Evolutionary conservation across 1,140 invertebrate species (phyloP), one percentile per base, ranked within the genome.

Genomic region (Agraylea sexmaculata): DNA sequence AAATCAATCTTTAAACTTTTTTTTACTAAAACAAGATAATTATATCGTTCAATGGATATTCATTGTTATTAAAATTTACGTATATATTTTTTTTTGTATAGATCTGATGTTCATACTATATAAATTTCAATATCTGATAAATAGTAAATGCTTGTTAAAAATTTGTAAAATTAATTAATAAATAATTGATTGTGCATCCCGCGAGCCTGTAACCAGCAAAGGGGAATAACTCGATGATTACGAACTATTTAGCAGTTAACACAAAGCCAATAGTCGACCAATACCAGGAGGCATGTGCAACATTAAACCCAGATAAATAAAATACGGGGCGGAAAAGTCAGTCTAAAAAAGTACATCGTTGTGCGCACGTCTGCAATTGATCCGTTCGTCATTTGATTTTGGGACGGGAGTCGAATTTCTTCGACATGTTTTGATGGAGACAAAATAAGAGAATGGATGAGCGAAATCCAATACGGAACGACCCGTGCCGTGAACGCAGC

Each of bases 141-240:
- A 35, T 11, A 19, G 7, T 35, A 15, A 19, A 35, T 25, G 7
- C 23, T 25, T 25, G 7, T n/a, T 25, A 25, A 25, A 7, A 25
- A 25, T 7, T 25, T 6, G n/a, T 25, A 7, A n/a, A 25, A 25
- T 25, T 25, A 25, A n/a, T 7, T 7, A 25, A 25, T 7, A 25
- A 25, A 25, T 7, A n/a, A 7, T 25, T 7, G n/a, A 25, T 25
- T 25, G 23, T 25, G 13, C 11, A 15, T 33, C 33, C 29, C 21
- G 21, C 37, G 45, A 46, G 36, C 17, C 29, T 21, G 8, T 15
- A 27, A 37, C 28, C 29, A 37, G 15, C 16, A 22, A 48, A 43
- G 47, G 47, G 40, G 43, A 40, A 43, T 44, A 44, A 38, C 42
- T 38, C 37, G 7, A 42, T 42, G 42, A 49, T 49, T 42, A 45